phyloP scores from a whole-genome alignment of 2,888 invertebrate genomes.

The Drosophila mercatorum region DNA sequence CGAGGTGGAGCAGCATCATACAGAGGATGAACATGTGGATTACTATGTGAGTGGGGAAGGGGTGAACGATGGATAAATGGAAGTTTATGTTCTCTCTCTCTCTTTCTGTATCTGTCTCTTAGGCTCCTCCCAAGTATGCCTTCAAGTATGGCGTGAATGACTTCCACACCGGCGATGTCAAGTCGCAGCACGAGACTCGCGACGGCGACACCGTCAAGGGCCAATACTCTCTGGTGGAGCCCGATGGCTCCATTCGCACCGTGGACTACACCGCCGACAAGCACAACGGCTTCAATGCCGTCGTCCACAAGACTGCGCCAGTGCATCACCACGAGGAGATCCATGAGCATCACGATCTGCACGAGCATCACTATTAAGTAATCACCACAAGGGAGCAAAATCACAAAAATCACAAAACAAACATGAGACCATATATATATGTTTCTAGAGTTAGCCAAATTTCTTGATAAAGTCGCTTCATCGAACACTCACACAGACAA shows the following conservation, averaged over 20 bases:
- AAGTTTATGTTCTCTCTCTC: not conserved
- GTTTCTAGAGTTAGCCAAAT: constrained; percentile 75
- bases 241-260: constrained; percentile 90
- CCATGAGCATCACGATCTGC: constrained; percentile 48
- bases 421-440: constrained; percentile 46
- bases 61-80: not conserved
- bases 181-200: constrained; percentile 88
- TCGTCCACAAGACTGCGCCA: constrained; percentile 85
- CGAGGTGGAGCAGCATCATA: constrained; percentile 66
- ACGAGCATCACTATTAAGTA: constrained; percentile 70
- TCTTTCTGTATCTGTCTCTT: constrained; percentile 33
- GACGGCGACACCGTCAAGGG: constrained; percentile 88
- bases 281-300: constrained; percentile 85
- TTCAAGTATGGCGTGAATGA: constrained; percentile 86
- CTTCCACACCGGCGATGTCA: constrained; percentile 87
- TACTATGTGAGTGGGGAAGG: constrained; percentile 86
- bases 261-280: constrained; percentile 85
- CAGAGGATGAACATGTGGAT: constrained; percentile 87
- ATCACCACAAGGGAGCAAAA: not conserved
- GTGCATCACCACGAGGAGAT: constrained; percentile 82
- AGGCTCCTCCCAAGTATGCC: constrained; percentile 88
- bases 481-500: constrained; percentile 11
- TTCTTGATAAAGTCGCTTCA: constrained; percentile 53
- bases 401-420: not conserved
- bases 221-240: constrained; percentile 89